Conservation (phyloP, 2,797 vertebrate species). For the Coendou prehensilis region DNA sequence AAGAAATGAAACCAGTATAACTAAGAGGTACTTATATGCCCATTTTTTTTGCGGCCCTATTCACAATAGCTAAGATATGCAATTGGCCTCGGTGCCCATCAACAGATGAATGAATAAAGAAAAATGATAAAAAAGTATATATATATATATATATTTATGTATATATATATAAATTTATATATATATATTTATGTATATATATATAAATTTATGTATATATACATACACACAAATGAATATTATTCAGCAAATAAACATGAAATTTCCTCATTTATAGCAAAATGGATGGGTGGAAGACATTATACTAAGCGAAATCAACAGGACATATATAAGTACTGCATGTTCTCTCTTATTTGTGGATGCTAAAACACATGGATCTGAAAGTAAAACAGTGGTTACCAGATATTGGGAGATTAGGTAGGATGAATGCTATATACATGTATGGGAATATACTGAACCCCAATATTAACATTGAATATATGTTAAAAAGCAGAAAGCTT, state of each 20-base stretch:
- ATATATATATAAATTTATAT: no score
- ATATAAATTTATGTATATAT: no score
- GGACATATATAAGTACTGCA: background rate
- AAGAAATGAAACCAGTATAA: background rate
- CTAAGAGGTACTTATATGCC: background rate
- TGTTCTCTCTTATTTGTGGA: background rate
- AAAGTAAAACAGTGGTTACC: background rate
- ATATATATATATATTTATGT: no score
- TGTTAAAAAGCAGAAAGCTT: background rate
- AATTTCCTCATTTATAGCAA: background rate
- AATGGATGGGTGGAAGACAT: background rate
- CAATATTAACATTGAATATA: background rate
- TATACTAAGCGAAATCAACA: background rate
- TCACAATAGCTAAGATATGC: background rate
- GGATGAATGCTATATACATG: background rate
- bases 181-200: no score
- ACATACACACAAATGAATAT: background rate
- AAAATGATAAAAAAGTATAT: background rate
- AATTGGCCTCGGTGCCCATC: background rate
- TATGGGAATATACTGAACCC: background rate
- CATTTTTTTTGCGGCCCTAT: background rate
- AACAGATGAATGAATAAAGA: background rate
- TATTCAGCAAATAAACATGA: background rate
- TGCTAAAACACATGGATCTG: background rate
- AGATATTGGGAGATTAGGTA: no score